Percentiles rank a stretch among this genome's conserved stretches.
Conservation (phyloP, 1,140 invertebrate genomes). For the Cyrtorhinus lividipennis region DNA sequence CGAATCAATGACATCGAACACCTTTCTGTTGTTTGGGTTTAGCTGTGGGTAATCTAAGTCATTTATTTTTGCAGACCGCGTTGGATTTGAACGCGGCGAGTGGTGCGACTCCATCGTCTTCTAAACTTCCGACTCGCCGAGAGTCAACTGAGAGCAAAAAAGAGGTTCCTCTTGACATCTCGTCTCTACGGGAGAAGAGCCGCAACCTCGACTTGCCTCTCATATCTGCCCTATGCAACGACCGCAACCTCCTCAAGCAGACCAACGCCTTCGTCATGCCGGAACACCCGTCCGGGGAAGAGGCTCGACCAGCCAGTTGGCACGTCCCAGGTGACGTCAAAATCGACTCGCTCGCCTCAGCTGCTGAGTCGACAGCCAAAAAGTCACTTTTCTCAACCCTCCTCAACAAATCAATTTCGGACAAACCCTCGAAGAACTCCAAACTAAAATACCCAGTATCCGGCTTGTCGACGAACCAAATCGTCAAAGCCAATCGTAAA, state of each 20-base stretch:
- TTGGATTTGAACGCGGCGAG: neutral
- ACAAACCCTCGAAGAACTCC: slow-evolving; percentile 17
- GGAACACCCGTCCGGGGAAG: slow-evolving; percentile 61
- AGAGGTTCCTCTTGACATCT: slow-evolving; percentile 52
- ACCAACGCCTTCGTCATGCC: slow-evolving; percentile 66
- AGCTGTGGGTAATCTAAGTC: too few relatives aligned
- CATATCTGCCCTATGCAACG: slow-evolving; percentile 78
- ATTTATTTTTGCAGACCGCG: neutral
- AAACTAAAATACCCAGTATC: slow-evolving; percentile 42
- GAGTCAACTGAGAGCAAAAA: slow-evolving; percentile 16
- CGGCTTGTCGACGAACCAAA: slow-evolving; percentile 41
- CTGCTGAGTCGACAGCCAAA: slow-evolving; percentile 15
- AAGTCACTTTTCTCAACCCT: slow-evolving; percentile 22
- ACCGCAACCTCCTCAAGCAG: slow-evolving; percentile 66
- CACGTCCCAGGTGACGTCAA: slow-evolving; percentile 20
- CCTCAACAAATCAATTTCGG: slow-evolving; percentile 19
- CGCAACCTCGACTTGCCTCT: slow-evolving; percentile 72
- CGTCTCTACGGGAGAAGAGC: slow-evolving; percentile 67
- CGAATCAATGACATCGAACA: too few relatives aligned
- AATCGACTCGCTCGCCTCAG: neutral
- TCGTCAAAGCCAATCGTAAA: slow-evolving; percentile 40
- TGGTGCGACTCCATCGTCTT: neutral
- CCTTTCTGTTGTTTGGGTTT: too few relatives aligned
- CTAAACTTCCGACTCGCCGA: slow-evolving; percentile 5
- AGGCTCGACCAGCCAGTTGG: slow-evolving; percentile 23